Evolutionary conservation across 2,113 vertebrate species (phyloP).

Genomic region (Thunnus thynnus): DNA sequence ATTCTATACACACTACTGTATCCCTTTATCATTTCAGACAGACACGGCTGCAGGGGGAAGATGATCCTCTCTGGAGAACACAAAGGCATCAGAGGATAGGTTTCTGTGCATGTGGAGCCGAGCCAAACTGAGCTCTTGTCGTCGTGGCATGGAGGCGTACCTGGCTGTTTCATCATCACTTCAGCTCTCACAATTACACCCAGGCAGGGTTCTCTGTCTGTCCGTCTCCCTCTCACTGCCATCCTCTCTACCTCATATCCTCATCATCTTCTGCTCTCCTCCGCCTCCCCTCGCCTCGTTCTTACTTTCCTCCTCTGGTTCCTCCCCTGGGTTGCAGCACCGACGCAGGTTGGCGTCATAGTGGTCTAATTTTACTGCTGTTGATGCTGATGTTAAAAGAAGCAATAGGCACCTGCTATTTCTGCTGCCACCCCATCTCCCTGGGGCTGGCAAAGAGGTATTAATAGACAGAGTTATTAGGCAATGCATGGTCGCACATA

Average conservation of each 20-base stretch:
- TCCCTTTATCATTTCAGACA: slow-evolving; percentile 1
- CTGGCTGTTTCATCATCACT: slow-evolving; percentile 62
- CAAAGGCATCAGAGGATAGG: slow-evolving; percentile 21
- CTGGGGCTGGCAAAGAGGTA: slow-evolving; percentile 70
- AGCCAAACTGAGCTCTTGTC: slow-evolving; percentile 47
- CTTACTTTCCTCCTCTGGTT: slow-evolving; percentile 80
- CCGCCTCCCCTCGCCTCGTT: slow-evolving; percentile 40
- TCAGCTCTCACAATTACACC: slow-evolving; percentile 61
- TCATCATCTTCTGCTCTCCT: slow-evolving; percentile 48
- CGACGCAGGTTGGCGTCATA: slow-evolving; percentile 95
- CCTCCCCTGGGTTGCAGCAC: slow-evolving; percentile 87
- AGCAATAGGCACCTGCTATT: slow-evolving; percentile 95
- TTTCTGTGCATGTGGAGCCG: slow-evolving; percentile 32
- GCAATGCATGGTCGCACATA: slow-evolving; percentile 66
- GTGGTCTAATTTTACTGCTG: slow-evolving; percentile 95
- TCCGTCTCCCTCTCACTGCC: slow-evolving; percentile 40
- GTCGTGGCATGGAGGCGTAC: slow-evolving; percentile 45
- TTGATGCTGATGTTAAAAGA: slow-evolving; percentile 95
- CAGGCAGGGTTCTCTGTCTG: slow-evolving; percentile 66
- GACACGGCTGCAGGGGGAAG: not conserved
- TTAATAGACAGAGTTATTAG: slow-evolving; percentile 83
- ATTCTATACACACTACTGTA: not conserved
- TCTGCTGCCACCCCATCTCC: slow-evolving; percentile 86
- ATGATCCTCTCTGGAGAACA: slow-evolving; percentile 23
- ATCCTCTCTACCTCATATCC: slow-evolving; percentile 44